Base-by-base conservation (phyloP, 2,797 vertebrate species). In the Sebastolobus altivelis region DNA sequence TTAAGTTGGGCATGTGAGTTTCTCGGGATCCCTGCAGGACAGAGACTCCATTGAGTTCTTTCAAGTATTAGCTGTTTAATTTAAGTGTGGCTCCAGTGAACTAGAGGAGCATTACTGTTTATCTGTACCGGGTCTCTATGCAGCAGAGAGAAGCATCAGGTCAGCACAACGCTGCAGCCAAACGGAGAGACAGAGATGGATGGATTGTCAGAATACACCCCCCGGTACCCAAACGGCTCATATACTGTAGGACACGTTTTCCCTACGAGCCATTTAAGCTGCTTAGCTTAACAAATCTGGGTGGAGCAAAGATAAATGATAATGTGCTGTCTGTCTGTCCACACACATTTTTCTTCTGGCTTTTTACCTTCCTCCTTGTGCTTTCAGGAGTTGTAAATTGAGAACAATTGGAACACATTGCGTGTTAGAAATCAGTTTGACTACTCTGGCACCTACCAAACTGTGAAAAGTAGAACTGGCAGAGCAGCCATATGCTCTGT, bases 1-100 rank as follows among this genome's bases (percentile, higher is more conserved):
- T 91, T 75, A 59, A 82, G 77, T 79, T 69, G 65, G 61, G 62
- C 72, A 77, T 86, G 61, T 31, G 74, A 89, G 79, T 86, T 90
- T 83, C 80, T 79, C 35, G 7, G 73, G 52, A 83, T 88, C 67
- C 79, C 88, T 65, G 55, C 81, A 75, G 86, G 77, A 75, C 77
- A 87, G 52, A 85, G 75, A 81, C 76, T 89, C 86, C 83, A 65
- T 75, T 12, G 80, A 84, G 84, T 90, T 92, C 86, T 90, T 92
- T 93, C 90, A 89, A 90, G 92, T 91, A 93, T 92, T 89, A 87
- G 88, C 89, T 91, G 79, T 92, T 93, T 94, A 90, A 94, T 92
- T 93, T 79, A 87, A 90, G 85, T 80, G 82, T 75, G 84, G 85
- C 79, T 90, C 87, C 90, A 90, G 79, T 82, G 86, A 91, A 88